Evolutionary conservation across 2,797 vertebrate genomes (phyloP), one percentile per base, ranked within the genome.

Genomic region (Sebastes nivosus): DNA sequence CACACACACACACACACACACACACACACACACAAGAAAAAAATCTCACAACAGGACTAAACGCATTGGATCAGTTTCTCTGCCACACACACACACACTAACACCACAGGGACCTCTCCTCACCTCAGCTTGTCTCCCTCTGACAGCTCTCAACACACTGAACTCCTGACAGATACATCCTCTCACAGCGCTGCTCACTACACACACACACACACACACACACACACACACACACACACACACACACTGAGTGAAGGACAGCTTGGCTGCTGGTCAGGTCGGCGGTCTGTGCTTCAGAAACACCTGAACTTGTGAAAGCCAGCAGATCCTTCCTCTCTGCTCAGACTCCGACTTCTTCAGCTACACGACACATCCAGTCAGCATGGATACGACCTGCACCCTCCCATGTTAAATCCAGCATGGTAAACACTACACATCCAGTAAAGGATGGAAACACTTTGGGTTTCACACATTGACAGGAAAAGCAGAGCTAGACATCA

Each of bases 71-170:
- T 66, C 32, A 38, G 58, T 75, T 66, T 73, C 58, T 8, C 70
- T 60, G 32, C 32, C 46, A 30, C 36, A 67, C 71, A 54, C 29
- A 59, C 67, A 59, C 64, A 60, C 66, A 66, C 65, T 71, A 8
- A 74, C 71, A 81, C 91, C 77, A 36, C 72, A 34, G 90, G 85
- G 91, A 92, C 87, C 82, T 89, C 85, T 80, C 68, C 38, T 90
- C 87, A 90, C 90, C 88, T 90, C 82, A 76, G 87, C 89, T 86
- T 91, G 88, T 92, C 88, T 88, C 59, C 61, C 54, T 85, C 70
- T 92, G 92, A 92, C 93, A 92, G 89, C 77, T 89, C 87, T 83
- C 88, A 85, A 85, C 75, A 71, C 80, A 73, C 70, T 42, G 6
- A 42, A 63, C 81, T 82, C 82, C 30, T 72, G 65, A 84, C 42